phyloP scores from a whole-genome alignment of 2,113 vertebrate species.

The Tachysurus vachellii region DNA sequence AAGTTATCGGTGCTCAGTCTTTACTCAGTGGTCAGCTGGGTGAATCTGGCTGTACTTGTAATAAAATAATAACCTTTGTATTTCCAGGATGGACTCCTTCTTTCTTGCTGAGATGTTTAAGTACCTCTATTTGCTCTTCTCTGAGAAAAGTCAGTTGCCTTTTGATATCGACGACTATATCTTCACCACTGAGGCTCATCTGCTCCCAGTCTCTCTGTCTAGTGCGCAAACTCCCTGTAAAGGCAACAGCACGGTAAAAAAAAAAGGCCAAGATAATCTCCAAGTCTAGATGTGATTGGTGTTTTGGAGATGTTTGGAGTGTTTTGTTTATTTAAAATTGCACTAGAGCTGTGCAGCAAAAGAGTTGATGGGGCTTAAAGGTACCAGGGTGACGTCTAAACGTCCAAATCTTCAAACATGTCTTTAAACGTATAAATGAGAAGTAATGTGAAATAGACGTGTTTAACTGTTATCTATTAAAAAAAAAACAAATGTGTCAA shows the following conservation, averaged over 20 bases:
- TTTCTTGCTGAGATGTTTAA: conserved; percentile 99
- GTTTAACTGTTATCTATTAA: background rate
- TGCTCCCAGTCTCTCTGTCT: conserved; percentile 93
- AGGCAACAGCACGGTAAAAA: conserved; percentile 67
- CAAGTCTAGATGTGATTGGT: too few relatives aligned
- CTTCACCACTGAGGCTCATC: conserved; percentile 97
- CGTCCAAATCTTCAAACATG: background rate
- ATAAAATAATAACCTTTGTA: background rate
- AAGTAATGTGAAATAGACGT: background rate
- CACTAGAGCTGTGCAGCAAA: background rate
- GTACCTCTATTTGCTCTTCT: conserved; percentile 94
- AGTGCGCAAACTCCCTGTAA: conserved; percentile 78
- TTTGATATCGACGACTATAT: conserved; percentile 97
- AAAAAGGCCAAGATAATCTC: conserved; percentile 26
- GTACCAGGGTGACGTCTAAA: background rate
- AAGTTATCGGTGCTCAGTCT: background rate
- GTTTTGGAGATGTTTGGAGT: background rate
- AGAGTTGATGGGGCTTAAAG: background rate
- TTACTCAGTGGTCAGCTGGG: background rate
- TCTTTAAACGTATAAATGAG: background rate
- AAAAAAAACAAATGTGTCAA: too few relatives aligned
- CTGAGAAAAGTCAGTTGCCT: conserved; percentile 87
- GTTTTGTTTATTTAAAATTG: background rate
- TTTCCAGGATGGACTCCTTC: conserved; percentile 94
- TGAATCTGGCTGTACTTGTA: background rate